phyloP scores from a whole-genome alignment of 2,113 vertebrate genomes.

The Procavia capensis region DNA sequence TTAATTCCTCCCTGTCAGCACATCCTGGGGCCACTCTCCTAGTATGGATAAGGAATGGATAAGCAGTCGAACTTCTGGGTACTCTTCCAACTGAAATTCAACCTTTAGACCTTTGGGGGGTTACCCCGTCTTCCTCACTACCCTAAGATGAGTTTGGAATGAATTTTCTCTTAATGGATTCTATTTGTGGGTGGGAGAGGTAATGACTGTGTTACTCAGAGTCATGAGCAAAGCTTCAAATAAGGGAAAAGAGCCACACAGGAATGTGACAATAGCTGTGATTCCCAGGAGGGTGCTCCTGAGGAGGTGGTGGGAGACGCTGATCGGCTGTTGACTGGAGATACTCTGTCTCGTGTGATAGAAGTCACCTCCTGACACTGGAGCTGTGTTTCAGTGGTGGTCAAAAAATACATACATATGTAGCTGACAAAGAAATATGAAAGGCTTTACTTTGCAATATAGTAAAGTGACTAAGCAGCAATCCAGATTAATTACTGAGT shows the following conservation, averaged over 20 bases:
- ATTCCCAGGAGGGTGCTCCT: slow-evolving; percentile 4
- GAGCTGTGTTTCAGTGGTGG: slow-evolving; percentile 23
- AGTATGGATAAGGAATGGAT: slow-evolving; percentile 78
- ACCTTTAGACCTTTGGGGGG: slow-evolving; percentile 78
- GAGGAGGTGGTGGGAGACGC: slow-evolving; percentile 66
- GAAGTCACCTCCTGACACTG: slow-evolving; percentile 61
- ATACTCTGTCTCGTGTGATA: slow-evolving; percentile 22
- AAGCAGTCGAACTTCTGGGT: slow-evolving; percentile 75
- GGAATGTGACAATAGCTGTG: slow-evolving; percentile 66
- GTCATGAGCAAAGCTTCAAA: slow-evolving; percentile 65
- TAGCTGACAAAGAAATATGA: slow-evolving; percentile 31
- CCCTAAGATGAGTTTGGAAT: slow-evolving; percentile 68
- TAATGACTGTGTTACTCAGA: slow-evolving; percentile 26
- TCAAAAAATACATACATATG: slow-evolving; percentile 58
- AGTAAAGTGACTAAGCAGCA: neutral
- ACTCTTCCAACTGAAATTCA: slow-evolving; percentile 77
- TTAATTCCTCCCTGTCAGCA: slow-evolving; percentile 83
- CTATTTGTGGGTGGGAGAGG: slow-evolving; percentile 79
- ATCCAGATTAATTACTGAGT: neutral
- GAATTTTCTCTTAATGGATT: slow-evolving; percentile 77
- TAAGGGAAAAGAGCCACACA: slow-evolving; percentile 63
- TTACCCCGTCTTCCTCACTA: slow-evolving; percentile 69
- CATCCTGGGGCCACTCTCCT: slow-evolving; percentile 67
- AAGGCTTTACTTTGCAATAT: neutral
- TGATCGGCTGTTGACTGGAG: slow-evolving; percentile 67